Evolutionary conservation across 2,888 invertebrate species (phyloP).

Genomic region (Tinea semifulvella): DNA sequence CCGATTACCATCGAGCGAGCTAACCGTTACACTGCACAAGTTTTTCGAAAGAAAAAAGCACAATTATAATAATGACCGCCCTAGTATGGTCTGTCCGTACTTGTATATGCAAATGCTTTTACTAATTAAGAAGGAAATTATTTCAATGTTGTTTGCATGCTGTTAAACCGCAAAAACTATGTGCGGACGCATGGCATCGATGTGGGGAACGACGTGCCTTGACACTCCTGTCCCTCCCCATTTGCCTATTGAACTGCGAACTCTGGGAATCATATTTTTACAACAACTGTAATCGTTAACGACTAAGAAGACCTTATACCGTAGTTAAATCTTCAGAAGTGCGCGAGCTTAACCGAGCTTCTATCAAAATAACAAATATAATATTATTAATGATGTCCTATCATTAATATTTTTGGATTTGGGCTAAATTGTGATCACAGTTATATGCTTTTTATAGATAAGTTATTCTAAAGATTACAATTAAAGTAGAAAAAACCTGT

Average conservation of each 20-base stretch:
- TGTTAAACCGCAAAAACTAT: slow-evolving; percentile 34
- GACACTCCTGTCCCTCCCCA: slow-evolving; percentile 30
- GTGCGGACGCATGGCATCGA: slow-evolving; percentile 28
- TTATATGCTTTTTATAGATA: too few relatives aligned
- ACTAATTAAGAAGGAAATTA: slow-evolving; percentile 59
- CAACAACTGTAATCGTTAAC: too few relatives aligned
- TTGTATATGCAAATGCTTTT: slow-evolving; percentile 56
- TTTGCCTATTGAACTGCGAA: slow-evolving; percentile 9
- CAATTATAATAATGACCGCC: slow-evolving; percentile 61
- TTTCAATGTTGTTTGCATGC: slow-evolving; percentile 52
- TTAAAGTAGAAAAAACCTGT: too few relatives aligned
- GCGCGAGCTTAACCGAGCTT: too few relatives aligned
- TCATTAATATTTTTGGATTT: too few relatives aligned
- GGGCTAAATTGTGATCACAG: too few relatives aligned
- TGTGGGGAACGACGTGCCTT: slow-evolving; percentile 34
- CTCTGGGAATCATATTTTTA: slow-evolving; percentile 5
- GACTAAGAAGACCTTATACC: too few relatives aligned
- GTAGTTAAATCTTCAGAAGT: too few relatives aligned
- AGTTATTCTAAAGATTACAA: too few relatives aligned
- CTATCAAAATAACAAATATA: too few relatives aligned
- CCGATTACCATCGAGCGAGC: slow-evolving; percentile 46
- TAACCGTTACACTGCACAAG: slow-evolving; percentile 50
- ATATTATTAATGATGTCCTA: too few relatives aligned
- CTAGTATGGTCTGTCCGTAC: slow-evolving; percentile 52
- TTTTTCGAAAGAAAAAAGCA: slow-evolving; percentile 54